Evolutionary conservation across 2,888 invertebrate species (phyloP).

Genomic region (Prosopocoilus inquinatus): DNA sequence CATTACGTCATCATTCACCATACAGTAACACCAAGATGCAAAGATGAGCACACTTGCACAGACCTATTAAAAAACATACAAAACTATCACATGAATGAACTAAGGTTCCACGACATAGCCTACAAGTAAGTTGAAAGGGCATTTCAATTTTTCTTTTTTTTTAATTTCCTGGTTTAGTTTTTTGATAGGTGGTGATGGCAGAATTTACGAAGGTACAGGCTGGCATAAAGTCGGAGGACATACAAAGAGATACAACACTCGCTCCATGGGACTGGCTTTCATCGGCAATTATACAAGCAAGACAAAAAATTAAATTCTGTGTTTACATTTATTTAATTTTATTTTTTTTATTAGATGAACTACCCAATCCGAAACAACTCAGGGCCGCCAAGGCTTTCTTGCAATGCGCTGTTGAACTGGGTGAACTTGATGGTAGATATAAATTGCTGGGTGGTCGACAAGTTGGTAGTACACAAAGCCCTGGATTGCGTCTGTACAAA

Average conservation of each 20-base stretch:
- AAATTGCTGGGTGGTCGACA: slow-evolving; percentile 57
- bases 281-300: slow-evolving; percentile 56
- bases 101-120: slow-evolving; percentile 58
- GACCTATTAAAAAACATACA: slow-evolving; percentile 51
- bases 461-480: slow-evolving; percentile 54
- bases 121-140: slow-evolving; percentile 56
- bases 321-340: not conserved
- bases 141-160: not conserved
- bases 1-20: slow-evolving; percentile 58
- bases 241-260: slow-evolving; percentile 55
- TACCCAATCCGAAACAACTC: slow-evolving; percentile 51
- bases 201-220: slow-evolving; percentile 60
- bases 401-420: slow-evolving; percentile 51
- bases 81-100: slow-evolving; percentile 52
- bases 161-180: slow-evolving; percentile 55
- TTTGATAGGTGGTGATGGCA: slow-evolving; percentile 60
- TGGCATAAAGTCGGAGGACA: slow-evolving; percentile 60
- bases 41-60: slow-evolving; percentile 49
- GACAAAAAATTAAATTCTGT: not conserved
- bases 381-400: slow-evolving; percentile 53
- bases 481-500: slow-evolving; percentile 54
- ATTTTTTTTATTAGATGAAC: slow-evolving; percentile 40
- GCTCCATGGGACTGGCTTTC: slow-evolving; percentile 58
- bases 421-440: slow-evolving; percentile 51
- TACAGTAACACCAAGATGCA: slow-evolving; percentile 55